A percentile compares a stretch with the other conserved stretches of the same genome.
These are phyloP conservation scores for Frankliniella intonsa DNA, from an alignment of 2,888 invertebrate species.

Conservation along the genomic window DNA sequence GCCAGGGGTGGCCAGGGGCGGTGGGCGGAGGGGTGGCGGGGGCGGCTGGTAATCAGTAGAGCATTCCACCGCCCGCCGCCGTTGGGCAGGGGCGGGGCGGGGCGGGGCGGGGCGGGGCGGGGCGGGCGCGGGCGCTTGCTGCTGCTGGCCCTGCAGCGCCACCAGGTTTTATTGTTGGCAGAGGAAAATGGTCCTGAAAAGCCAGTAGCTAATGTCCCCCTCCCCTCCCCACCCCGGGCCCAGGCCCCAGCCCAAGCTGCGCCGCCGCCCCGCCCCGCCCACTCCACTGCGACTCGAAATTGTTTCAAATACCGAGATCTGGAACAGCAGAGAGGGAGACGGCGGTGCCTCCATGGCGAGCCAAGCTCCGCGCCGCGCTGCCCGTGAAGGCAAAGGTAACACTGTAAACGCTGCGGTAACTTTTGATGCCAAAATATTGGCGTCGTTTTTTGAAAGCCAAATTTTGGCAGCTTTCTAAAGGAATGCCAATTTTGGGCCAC, in stretches of 20 bases:
- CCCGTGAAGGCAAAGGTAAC: no score
- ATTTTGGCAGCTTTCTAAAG: no score
- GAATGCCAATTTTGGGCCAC: no score
- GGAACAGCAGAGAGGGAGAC: not conserved
- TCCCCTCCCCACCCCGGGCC: not conserved
- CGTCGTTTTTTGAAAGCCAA: no score
- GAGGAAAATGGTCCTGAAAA: conserved; percentile 10
- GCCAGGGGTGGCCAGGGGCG: no score
- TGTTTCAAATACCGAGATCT: conserved; percentile 13
- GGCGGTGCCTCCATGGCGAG: no score
- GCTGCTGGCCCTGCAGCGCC: not conserved
- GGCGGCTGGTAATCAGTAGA: no score
- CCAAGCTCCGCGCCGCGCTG: no score
- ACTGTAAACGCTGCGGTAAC: not conserved
- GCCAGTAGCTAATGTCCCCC: not conserved
- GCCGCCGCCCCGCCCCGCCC: not conserved
- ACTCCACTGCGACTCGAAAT: not conserved
- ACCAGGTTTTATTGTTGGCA: not conserved
- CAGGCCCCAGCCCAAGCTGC: not conserved
- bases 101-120: not conserved
- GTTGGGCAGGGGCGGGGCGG: not conserved
- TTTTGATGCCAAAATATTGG: no score
- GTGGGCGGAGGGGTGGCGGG: no score
- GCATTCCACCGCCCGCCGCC: no score
- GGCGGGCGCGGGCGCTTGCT: not conserved